Conservation (phyloP, 64 coral and sea anemone species). For the Hydrozoanthus tunicans region DNA sequence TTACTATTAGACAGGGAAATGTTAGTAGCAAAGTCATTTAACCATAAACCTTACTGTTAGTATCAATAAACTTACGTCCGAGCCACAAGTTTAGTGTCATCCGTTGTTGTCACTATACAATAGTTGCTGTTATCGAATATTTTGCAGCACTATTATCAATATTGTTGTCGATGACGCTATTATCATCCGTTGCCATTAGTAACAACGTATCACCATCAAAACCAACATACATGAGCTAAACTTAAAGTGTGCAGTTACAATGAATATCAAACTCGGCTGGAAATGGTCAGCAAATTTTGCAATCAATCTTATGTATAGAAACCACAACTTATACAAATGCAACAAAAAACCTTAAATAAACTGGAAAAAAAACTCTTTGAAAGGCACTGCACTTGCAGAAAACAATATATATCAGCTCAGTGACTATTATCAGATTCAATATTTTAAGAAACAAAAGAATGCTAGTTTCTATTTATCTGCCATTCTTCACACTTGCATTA, state of each 20-base stretch:
- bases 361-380: neutral
- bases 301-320: neutral
- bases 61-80: too few relatives aligned
- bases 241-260: too few relatives aligned
- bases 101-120: neutral
- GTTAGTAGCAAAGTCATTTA: too few relatives aligned
- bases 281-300: neutral
- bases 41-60: too few relatives aligned
- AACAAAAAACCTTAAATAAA: neutral
- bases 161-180: neutral
- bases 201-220: neutral
- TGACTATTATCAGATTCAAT: neutral
- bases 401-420: neutral
- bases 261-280: too few relatives aligned
- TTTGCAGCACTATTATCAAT: too few relatives aligned
- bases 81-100: too few relatives aligned
- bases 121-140: neutral
- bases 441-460: neutral
- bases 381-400: slow-evolving; percentile 18
- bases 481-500: too few relatives aligned
- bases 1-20: too few relatives aligned
- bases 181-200: neutral
- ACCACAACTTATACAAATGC: neutral
- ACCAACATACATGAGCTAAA: too few relatives aligned
- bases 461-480: neutral